Evolutionary conservation across 2,113 vertebrate genomes (phyloP), one percentile per base, ranked within the genome.

Genomic region (Catharus minimus): DNA sequence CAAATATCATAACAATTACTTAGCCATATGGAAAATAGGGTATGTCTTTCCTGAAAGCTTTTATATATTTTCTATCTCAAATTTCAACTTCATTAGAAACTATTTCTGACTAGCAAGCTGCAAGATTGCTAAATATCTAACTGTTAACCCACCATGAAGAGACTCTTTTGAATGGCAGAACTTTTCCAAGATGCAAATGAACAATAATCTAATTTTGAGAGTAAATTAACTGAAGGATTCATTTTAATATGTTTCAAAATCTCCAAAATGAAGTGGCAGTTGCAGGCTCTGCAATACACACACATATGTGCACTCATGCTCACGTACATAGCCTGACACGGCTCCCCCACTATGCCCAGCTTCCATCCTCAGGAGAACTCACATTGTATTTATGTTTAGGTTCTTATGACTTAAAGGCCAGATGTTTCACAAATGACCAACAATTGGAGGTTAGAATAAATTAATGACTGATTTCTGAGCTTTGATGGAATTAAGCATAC

Each of bases 401-500:
- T 97, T 97, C 96, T 96, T 97, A 95, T 93, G 97, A 97, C 97
- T 97, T 95, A 93, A 96, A 97, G 98, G 98, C 97, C 98, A 99
- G 98, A 99, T 98, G 98, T 98, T 99, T 97, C 97, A 98, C 97
- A 99, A 98, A 98, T 98, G 96, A 98, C 98, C 97, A 98, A 99
- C 98, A 99, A 98, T 97, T 91, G 97, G 96, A 98, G 96, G 97
- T 95, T 97, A 96, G 98, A 98, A 99, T 99, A 99, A 98, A 99
- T 99, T 98, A 99, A 99, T 99, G 98, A 97, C 97, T 98, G 98
- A 99, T 99, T 99, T 99, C 98, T 98, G 97, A 97, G 98, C 99
- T 99, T 99, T 99, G 99, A 99, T 99, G 99, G 99, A 98, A 99
- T 99, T 99, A 99, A 98, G 98, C 98, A 98, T 98, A 98, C 98